These are phyloP conservation scores for Anas acuta DNA, from an alignment of 2,797 vertebrate genomes.

Conservation along the genomic window DNA sequence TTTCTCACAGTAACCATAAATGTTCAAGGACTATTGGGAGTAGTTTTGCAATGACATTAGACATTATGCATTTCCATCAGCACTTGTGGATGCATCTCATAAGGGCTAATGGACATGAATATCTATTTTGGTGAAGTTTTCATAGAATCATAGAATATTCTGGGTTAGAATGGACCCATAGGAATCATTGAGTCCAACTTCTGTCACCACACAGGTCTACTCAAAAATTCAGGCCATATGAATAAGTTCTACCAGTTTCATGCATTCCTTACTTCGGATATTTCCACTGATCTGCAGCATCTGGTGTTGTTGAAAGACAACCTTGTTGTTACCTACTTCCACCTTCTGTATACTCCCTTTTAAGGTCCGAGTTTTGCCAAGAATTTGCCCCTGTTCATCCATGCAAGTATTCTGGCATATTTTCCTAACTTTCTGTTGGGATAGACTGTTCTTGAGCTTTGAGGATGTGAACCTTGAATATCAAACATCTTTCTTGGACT, in stretches of 20 bases:
- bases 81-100: neutral
- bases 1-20: neutral
- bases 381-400: neutral
- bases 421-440: neutral
- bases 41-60: neutral
- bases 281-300: neutral
- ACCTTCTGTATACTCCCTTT: neutral
- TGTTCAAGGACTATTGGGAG: neutral
- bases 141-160: neutral
- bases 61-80: neutral
- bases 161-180: no score
- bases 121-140: neutral
- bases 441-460: neutral
- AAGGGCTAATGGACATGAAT: neutral
- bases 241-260: neutral
- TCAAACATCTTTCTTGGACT: neutral
- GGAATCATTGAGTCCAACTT: no score
- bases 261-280: neutral
- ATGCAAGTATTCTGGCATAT: neutral
- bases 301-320: neutral
- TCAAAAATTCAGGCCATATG: no score
- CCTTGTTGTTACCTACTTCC: neutral
- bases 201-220: no score
- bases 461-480: neutral
- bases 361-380: neutral